Conservation (phyloP, 2,797 vertebrate species). For the Natrix natrix region DNA sequence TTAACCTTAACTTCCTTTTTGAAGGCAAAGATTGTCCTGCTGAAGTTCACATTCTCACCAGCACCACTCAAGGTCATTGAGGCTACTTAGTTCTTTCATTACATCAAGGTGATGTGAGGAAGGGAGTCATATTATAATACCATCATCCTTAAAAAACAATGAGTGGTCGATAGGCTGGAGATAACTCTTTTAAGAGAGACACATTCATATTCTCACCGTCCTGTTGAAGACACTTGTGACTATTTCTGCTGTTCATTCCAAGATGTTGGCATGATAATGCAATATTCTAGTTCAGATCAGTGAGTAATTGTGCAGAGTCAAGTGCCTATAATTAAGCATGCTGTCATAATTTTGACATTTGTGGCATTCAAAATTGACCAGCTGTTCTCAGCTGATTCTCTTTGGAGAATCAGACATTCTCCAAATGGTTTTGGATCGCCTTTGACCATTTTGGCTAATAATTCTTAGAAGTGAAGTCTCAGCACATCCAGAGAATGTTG, state of each 20-base stretch:
- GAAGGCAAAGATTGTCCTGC: not conserved
- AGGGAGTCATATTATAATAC: not conserved
- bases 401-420: not conserved
- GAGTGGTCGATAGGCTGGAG: not conserved
- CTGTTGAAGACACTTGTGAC: not conserved
- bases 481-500: not conserved
- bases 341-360: not conserved
- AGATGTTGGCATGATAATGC: not conserved
- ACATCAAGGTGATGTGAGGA: not conserved
- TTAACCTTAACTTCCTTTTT: not conserved
- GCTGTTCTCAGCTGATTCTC: not conserved
- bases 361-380: not conserved
- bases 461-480: not conserved
- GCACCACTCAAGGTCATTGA: not conserved
- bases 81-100: not conserved
- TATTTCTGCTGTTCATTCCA: not conserved
- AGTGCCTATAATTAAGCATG: not conserved
- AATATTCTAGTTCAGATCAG: not conserved
- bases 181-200: not conserved
- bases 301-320: not conserved
- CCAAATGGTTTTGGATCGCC: not conserved
- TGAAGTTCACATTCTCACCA: not conserved
- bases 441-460: not conserved
- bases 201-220: not conserved
- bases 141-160: not conserved